Evolutionary conservation across 2,113 vertebrate genomes (phyloP).

Genomic region (Sturnira hondurensis): DNA sequence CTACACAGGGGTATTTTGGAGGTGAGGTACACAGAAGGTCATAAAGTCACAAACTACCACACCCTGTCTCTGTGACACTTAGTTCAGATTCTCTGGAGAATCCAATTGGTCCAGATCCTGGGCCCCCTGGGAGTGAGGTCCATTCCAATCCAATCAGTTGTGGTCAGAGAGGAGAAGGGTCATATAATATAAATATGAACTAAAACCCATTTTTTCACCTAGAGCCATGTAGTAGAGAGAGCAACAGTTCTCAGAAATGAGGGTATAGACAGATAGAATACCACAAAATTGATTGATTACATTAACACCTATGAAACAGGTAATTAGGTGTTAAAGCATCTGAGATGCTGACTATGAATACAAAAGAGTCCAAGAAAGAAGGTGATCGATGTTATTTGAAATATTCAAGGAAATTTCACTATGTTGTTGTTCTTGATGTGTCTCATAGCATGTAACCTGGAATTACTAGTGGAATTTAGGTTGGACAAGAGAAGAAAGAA

Average conservation of each 20-base stretch:
- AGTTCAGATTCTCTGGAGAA: background rate
- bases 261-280: background rate
- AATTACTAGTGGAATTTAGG: background rate
- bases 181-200: background rate
- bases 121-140: background rate
- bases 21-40: background rate
- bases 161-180: background rate
- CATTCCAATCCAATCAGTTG: background rate
- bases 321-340: background rate
- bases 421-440: background rate
- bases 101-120: background rate
- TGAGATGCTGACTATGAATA: background rate
- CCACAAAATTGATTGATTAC: background rate
- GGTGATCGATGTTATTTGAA: background rate
- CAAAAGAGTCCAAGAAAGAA: background rate
- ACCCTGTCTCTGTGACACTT: background rate
- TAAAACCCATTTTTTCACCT: background rate
- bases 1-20: background rate
- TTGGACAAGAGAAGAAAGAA: background rate
- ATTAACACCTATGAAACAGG: background rate
- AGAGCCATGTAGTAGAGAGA: background rate
- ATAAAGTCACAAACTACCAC: background rate
- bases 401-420: background rate
- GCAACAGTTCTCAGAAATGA: background rate
- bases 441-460: background rate